Evolutionary conservation across 2,797 vertebrate genomes (phyloP).

Genomic region (Ibycter americanus): DNA sequence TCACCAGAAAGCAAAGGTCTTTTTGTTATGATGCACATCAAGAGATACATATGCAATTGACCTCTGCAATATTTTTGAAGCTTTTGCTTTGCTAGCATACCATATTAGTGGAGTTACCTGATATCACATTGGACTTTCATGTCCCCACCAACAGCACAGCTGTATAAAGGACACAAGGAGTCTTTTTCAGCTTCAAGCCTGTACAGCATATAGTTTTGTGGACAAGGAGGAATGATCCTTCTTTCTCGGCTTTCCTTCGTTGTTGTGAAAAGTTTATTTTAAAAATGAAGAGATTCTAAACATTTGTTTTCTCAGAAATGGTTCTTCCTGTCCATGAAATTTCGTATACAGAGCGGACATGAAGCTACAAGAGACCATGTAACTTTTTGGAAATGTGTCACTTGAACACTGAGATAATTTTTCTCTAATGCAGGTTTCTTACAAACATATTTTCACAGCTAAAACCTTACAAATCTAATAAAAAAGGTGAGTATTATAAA

Average conservation of each 20-base stretch:
- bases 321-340: background rate
- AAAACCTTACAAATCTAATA: background rate
- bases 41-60: fast-evolving
- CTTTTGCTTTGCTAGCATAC: background rate
- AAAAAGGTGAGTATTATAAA: background rate
- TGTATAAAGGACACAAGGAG: background rate
- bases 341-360: background rate
- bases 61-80: background rate
- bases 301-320: background rate
- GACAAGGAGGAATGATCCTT: background rate
- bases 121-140: background rate
- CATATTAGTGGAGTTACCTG: background rate
- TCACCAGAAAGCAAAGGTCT: background rate
- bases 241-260: background rate
- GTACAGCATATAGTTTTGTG: background rate
- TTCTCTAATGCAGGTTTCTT: background rate
- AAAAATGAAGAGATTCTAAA: background rate
- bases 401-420: background rate
- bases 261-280: background rate
- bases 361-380: background rate
- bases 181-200: background rate
- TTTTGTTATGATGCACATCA: background rate
- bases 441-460: background rate
- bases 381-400: background rate
- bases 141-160: background rate